Base-by-base conservation (phyloP, 2,797 vertebrate species). In the Triplophysa yarkandensis region DNA sequence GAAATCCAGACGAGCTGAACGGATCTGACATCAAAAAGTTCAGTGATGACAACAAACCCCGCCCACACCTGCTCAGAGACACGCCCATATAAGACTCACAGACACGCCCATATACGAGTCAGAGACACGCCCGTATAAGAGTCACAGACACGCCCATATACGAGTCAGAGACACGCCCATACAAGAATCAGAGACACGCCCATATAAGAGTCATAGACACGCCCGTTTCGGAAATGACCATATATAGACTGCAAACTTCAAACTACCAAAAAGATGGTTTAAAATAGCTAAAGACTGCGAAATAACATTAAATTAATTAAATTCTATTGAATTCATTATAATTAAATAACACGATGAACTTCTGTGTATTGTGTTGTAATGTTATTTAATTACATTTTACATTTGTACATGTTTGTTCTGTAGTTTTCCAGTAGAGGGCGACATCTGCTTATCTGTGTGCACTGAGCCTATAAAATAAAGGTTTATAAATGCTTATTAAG, bases 21-120 rank as follows among this genome's bases (percentile, higher is more conserved):
- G 9, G 58, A 62, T 50, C 57, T 60, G 30, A 52, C 16, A 27
- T 61, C 17, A 23, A 25, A 10, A 16, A 3, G 13, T 34, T 32
- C 9, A 1, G 30, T 10, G 48, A 9, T 14, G 19, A 2, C 1
- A 8, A 2, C n/a, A 71, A 36, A 10, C 58, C 3, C 3, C 58
- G 58, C 44, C 44, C 58, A 71, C 58, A 62, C 57, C 21, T 36
- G 58, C 57, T n/a, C n/a, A n/a, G n/a, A 27, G 16, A 0, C 43
- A 50, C 55, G 68, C 68, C 68, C 41, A 11, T 0, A 0, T 2
- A 0, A 2, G n/a, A 0, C 2, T 27, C 11, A 10, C 7, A 71
- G 2, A 6, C 68, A 71, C 69, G 58, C 69, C 43, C 43, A 17
- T 44, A n/a, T n/a, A n/a, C n/a, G n/a, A n/a, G n/a, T n/a, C n/a